These are phyloP conservation scores for Syngnathoides biaculeatus DNA, from an alignment of 2,113 vertebrate genomes.

Conservation along the genomic window DNA sequence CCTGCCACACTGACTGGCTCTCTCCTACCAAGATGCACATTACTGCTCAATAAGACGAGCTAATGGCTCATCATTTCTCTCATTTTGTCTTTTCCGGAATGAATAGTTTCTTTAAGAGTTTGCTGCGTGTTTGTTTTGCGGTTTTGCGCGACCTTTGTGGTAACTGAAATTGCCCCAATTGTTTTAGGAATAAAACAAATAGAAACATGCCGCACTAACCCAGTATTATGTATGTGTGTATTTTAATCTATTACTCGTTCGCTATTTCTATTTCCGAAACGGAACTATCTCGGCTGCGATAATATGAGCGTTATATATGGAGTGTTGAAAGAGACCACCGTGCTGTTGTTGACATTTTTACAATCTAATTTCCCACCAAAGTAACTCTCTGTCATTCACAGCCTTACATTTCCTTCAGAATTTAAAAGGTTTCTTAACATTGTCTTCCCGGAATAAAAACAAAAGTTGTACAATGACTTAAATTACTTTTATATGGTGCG, in stretches of 20 bases:
- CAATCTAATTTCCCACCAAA: not conserved
- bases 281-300: not conserved
- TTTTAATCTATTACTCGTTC: not conserved
- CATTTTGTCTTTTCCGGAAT: constrained; percentile 17
- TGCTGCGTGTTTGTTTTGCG: constrained; percentile 38
- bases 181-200: constrained; percentile 22
- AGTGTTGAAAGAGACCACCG: not conserved
- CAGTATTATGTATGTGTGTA: too few relatives aligned
- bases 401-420: not conserved
- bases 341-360: not conserved
- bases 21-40: constrained; percentile 58
- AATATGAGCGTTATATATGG: not conserved
- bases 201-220: not conserved
- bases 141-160: constrained; percentile 16
- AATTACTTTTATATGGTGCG: not conserved
- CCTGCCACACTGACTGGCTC: constrained; percentile 85
- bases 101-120: constrained; percentile 24
- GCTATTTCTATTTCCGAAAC: not conserved
- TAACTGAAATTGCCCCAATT: not conserved
- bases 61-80: constrained; percentile 46
- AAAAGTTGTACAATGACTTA: not conserved
- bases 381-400: not conserved
- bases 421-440: not conserved
- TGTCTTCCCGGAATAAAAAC: not conserved
- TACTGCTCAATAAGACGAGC: constrained; percentile 44